Evolutionary conservation across 2,888 invertebrate genomes (phyloP).

Genomic region (Sceliomorpha sp.): DNA sequence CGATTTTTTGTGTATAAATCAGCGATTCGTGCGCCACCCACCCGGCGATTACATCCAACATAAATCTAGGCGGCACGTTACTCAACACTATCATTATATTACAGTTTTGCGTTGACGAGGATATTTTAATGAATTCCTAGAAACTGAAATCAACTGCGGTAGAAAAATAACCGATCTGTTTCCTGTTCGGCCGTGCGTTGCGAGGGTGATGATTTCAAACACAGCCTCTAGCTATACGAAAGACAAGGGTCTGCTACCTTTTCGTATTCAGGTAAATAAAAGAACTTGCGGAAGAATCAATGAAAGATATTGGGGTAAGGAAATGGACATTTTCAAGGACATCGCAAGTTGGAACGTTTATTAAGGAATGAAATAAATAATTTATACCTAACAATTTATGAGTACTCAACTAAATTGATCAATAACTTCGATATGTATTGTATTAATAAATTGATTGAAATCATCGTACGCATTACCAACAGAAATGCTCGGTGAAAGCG

Average conservation of each 20-base stretch:
- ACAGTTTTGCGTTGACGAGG: constrained; percentile 66
- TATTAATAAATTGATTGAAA: constrained; percentile 14
- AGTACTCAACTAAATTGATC: too few species aligned
- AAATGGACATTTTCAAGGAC: too few species aligned
- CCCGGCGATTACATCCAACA: constrained; percentile 32
- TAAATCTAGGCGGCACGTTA: constrained; percentile 48
- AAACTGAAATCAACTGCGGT: constrained; percentile 55
- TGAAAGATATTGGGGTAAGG: neutral
- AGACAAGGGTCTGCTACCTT: constrained; percentile 19
- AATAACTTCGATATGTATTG: too few species aligned
- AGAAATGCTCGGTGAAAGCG: constrained; percentile 49
- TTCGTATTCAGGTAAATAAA: constrained; percentile 23
- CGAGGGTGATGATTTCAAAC: constrained; percentile 34
- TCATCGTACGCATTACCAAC: constrained; percentile 22
- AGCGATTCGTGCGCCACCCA: constrained; percentile 34
- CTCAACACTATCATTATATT: constrained; percentile 69
- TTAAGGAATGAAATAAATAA: neutral
- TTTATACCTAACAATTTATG: too few species aligned
- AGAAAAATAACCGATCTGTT: constrained; percentile 40
- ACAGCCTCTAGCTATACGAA: constrained; percentile 22
- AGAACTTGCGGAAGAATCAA: neutral
- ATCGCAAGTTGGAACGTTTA: neutral
- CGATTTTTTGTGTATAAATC: constrained; percentile 21
- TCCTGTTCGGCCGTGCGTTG: constrained; percentile 37
- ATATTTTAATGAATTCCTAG: constrained; percentile 75